Evolutionary conservation across 2,797 vertebrate genomes (phyloP), one percentile per base, ranked within the genome.

Genomic region (Girardinus metallicus): DNA sequence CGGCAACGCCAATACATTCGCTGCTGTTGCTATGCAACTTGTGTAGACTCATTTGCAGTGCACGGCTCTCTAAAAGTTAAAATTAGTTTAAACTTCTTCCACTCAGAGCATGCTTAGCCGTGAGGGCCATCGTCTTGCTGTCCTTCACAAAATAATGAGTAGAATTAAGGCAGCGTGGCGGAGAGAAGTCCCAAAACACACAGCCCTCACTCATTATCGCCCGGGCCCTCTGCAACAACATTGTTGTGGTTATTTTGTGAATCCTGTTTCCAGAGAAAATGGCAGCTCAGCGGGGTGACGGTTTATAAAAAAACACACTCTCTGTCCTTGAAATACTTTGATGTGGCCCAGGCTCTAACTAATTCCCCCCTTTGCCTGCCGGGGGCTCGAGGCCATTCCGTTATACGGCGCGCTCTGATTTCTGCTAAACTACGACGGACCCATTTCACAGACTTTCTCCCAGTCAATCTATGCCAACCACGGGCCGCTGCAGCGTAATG

Each of bases 11-110:
- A 26, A 39, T 10, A 26, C 31, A 53, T 79, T 47, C 43, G 78
- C 79, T 82, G 85, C 79, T 85, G 90, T 91, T 93, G 90, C 91
- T 83, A 91, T 55, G 89, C 88, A 73, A 91, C 89, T 2, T 79
- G 44, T 51, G 39, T n/a, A 53, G 80, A 49, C 46, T 21, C 0
- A 6, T 76, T 57, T 79, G 66, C 80, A 87, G 83, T 49, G 55
- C 77, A 31, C 21, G 13, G n/a, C 82, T 80, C 66, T 81, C n/a
- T 16, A 18, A 0, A 62, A 83, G 78, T 88, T 77, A 9, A 74
- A 80, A 80, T 78, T 23, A 21, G 71, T 78, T 82, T 82, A 43
- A 83, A 82, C 79, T 86, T 86, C 70, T 78, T 73, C 53, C 53
- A 43, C 76, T 86, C 6, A 26, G n/a, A 81, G 39, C n/a, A 0